phyloP scores from a whole-genome alignment of 53 echinoderm and acorn worm genomes.

The Patiria pectinifera region DNA sequence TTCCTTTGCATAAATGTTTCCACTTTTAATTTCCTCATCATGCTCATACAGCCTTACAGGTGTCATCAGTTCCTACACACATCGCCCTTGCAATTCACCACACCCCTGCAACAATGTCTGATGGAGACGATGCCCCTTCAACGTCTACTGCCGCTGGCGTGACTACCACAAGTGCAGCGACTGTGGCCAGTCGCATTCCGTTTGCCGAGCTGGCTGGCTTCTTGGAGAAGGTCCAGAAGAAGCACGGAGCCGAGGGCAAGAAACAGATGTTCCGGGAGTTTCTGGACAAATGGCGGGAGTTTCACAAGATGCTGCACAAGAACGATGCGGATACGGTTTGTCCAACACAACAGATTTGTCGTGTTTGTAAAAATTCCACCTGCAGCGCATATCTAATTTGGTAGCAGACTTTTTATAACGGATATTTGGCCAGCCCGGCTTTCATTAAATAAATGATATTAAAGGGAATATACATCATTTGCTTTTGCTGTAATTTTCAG shows the following conservation, averaged over 20 bases:
- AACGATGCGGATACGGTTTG: slow-evolving; percentile 74
- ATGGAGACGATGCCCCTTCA: not conserved
- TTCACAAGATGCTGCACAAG: slow-evolving; percentile 73
- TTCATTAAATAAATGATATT: too few relatives aligned
- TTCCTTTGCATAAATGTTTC: too few relatives aligned
- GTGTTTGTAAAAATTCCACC: not conserved
- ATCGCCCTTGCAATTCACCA: too few relatives aligned
- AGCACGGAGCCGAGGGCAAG: slow-evolving; percentile 88
- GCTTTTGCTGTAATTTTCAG: too few relatives aligned
- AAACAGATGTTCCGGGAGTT: slow-evolving; percentile 88
- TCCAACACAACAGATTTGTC: not conserved
- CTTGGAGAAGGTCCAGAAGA: slow-evolving; percentile 88
- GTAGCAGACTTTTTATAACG: too few relatives aligned
- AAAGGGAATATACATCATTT: too few relatives aligned
- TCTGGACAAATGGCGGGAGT: slow-evolving; percentile 88
- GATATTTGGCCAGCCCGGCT: too few relatives aligned
- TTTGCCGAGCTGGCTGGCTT: slow-evolving; percentile 89
- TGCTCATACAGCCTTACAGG: too few relatives aligned
- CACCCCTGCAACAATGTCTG: slow-evolving; percentile 14
- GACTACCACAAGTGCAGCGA: slow-evolving; percentile 21
- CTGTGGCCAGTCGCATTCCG: slow-evolving; percentile 83
- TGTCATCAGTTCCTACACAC: too few relatives aligned
- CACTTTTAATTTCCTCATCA: too few relatives aligned
- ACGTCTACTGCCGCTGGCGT: not conserved
- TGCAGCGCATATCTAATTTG: too few relatives aligned